A percentile compares a stretch with the other conserved stretches of the same genome.
Evolutionary conservation across 2,888 invertebrate species (phyloP).

Genomic region (Tuberolachnus salignus): DNA sequence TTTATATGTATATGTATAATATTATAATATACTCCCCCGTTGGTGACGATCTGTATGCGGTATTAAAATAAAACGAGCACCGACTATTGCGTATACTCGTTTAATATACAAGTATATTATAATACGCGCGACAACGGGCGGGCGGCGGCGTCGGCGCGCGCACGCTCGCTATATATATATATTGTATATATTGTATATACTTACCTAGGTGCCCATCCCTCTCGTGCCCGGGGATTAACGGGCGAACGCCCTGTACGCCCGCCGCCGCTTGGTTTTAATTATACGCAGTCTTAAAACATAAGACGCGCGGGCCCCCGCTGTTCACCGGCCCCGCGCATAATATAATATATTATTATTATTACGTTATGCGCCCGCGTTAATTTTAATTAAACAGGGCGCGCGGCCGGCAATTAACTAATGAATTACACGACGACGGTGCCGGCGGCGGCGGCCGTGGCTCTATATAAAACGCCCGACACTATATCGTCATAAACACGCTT

Average conservation of each 20-base stretch:
- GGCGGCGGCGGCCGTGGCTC: not conserved
- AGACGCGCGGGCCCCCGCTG: constrained; percentile 23
- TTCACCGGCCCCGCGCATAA: not conserved
- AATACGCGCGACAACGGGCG: too few species aligned
- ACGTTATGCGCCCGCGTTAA: constrained; percentile 16
- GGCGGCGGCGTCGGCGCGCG: too few species aligned
- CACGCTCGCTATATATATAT: not conserved
- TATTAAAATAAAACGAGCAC: constrained; percentile 10
- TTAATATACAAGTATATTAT: too few species aligned
- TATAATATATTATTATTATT: not conserved
- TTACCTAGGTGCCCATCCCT: not conserved
- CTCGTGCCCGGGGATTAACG: constrained; percentile 6
- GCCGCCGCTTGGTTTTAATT: constrained; percentile 49
- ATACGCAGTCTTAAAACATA: not conserved
- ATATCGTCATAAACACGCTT: constrained; percentile 14
- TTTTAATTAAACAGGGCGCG: constrained; percentile 51
- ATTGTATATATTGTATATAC: too few species aligned
- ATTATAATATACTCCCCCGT: not conserved
- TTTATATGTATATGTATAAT: not conserved
- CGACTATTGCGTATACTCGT: too few species aligned
- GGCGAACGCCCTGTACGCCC: not conserved
- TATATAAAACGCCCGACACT: constrained; percentile 1
- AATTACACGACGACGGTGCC: constrained; percentile 15
- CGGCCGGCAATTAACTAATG: constrained; percentile 52
- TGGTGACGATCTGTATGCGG: not conserved